These are phyloP conservation scores for Phrynosoma blainvillii DNA, from an alignment of 2,113 vertebrate species.

Conservation along the genomic window DNA sequence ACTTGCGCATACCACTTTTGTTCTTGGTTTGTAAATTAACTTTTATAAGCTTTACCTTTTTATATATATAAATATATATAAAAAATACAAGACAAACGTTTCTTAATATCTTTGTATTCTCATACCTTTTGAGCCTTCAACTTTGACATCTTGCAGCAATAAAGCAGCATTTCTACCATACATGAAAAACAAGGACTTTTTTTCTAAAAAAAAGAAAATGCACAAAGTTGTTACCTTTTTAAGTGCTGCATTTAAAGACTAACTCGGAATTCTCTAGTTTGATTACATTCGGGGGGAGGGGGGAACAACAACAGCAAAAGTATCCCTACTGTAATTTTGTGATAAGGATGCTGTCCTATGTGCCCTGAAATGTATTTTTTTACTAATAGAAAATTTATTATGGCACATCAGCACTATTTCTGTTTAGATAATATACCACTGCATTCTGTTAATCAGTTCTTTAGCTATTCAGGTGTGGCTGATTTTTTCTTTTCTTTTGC, in stretches of 20 bases:
- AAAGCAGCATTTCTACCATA: conserved; percentile 95
- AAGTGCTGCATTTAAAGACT: conserved; percentile 93
- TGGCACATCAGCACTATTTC: conserved; percentile 95
- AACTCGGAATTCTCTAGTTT: conserved; percentile 92
- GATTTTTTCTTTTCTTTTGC: conserved; percentile 86
- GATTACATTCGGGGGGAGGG: conserved; percentile 83
- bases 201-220: conserved; percentile 89
- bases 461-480: conserved; percentile 89
- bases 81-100: conserved; percentile 80
- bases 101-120: conserved; percentile 98
- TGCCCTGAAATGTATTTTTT: conserved; percentile 99
- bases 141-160: conserved; percentile 95
- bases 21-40: conserved; percentile 98
- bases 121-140: conserved; percentile 98
- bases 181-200: conserved; percentile 90
- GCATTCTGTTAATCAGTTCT: conserved; percentile 91
- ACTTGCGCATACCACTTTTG: conserved; percentile 96
- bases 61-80: conserved; percentile 94
- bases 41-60: conserved; percentile 99
- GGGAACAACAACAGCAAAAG: conserved; percentile 57
- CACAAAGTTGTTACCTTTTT: conserved; percentile 95
- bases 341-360: conserved; percentile 97
- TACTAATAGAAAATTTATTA: conserved; percentile 99
- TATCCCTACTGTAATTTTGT: conserved; percentile 95
- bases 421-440: conserved; percentile 95